phyloP scores from a whole-genome alignment of 2,888 invertebrate genomes.

The Lamproptera curius region DNA sequence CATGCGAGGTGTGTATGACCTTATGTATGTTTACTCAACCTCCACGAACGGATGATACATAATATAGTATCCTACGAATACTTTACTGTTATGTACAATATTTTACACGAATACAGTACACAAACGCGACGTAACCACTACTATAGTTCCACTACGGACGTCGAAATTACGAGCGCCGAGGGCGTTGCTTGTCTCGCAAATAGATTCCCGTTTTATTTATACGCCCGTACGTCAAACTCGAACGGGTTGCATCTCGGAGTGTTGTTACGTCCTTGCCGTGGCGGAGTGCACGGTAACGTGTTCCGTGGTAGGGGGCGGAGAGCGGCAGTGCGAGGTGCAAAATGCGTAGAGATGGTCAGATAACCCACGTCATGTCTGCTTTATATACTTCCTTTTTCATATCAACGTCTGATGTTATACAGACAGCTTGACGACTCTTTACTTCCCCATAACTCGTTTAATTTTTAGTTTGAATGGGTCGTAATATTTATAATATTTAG shows the following conservation, averaged over 20 bases:
- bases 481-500: too few species aligned
- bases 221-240: constrained; percentile 35
- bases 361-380: too few species aligned
- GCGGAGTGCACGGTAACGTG: constrained; percentile 33
- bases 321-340: constrained; percentile 14
- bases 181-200: constrained; percentile 33
- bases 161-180: constrained; percentile 29
- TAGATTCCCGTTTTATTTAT: constrained; percentile 43
- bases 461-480: too few species aligned
- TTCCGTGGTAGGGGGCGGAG: constrained; percentile 19
- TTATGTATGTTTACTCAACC: background rate
- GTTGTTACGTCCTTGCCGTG: constrained; percentile 38
- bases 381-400: constrained; percentile 14
- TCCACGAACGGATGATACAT: too few species aligned
- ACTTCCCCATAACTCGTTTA: background rate
- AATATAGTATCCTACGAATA: too few species aligned
- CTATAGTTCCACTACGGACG: constrained; percentile 21
- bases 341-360: constrained; percentile 17
- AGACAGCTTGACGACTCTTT: background rate
- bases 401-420: background rate
- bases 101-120: constrained; percentile 1
- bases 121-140: constrained; percentile 5
- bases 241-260: constrained; percentile 31
- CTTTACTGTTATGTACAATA: too few species aligned
- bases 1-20: background rate